Evolutionary conservation across 2,797 vertebrate species (phyloP).

Genomic region (Leptodactylus fallax): DNA sequence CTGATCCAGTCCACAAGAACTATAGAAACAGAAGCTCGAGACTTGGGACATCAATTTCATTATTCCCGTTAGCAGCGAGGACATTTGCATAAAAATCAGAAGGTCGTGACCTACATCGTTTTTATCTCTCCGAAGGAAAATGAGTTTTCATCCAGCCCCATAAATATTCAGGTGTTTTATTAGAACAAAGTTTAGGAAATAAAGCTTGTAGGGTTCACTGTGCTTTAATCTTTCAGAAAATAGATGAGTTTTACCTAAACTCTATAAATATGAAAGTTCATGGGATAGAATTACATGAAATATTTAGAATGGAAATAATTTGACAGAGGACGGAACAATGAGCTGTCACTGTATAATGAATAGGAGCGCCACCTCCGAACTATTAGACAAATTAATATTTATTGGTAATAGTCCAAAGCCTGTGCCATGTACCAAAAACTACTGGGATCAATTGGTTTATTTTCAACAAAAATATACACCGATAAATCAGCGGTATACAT

Average conservation of each 20-base stretch:
- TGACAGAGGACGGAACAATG: background rate
- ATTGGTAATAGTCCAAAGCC: background rate
- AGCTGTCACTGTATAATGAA: slow-evolving; percentile 35
- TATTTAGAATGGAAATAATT: slow-evolving; percentile 46
- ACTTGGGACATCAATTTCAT: slow-evolving; percentile 40
- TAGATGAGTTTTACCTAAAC: slow-evolving; percentile 42
- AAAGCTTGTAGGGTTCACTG: slow-evolving; percentile 22
- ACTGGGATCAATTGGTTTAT: background rate
- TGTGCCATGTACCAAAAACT: background rate
- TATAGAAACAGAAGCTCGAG: background rate
- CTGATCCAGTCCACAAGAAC: background rate
- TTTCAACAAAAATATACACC: background rate
- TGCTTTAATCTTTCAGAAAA: slow-evolving; percentile 41
- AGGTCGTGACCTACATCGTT: slow-evolving; percentile 29
- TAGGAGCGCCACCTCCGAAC: background rate
- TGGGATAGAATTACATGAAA: slow-evolving; percentile 33
- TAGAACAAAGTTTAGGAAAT: slow-evolving; percentile 33
- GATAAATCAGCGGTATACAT: background rate
- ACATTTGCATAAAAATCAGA: slow-evolving; percentile 43
- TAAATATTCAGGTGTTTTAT: slow-evolving; percentile 51
- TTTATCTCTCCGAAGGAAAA: slow-evolving; percentile 44
- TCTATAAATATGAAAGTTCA: slow-evolving; percentile 48
- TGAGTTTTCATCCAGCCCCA: slow-evolving; percentile 34
- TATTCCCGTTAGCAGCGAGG: slow-evolving; percentile 30
- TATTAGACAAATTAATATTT: slow-evolving; percentile 28